Evolutionary conservation across 1,140 invertebrate species (phyloP).

Genomic region (Propsilocerus akamusi): DNA sequence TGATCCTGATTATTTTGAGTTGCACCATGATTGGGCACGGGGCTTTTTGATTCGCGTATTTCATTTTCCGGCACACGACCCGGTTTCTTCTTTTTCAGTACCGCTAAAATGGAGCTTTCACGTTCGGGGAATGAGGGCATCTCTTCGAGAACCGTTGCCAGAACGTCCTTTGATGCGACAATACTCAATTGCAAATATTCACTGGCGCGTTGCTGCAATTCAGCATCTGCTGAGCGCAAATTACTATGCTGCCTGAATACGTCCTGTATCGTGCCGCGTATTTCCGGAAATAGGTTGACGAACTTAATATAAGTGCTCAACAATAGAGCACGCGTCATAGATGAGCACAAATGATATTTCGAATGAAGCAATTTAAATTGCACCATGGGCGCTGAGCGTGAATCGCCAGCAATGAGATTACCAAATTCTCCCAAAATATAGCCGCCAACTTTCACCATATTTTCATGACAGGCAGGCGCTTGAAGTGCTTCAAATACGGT

Average conservation of each 20-base stretch:
- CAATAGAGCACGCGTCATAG: slow-evolving; percentile 85
- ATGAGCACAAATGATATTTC: slow-evolving; percentile 96
- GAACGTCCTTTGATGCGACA: slow-evolving; percentile 88
- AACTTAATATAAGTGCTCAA: slow-evolving; percentile 99
- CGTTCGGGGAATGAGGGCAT: slow-evolving; percentile 99
- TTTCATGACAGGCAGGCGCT: slow-evolving; percentile 98
- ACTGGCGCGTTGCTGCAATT: slow-evolving; percentile 93
- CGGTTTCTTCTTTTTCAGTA: slow-evolving; percentile 96
- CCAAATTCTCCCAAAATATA: slow-evolving; percentile 99
- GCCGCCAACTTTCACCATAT: slow-evolving; percentile 99
- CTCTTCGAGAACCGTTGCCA: slow-evolving; percentile 97
- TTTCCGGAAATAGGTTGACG: slow-evolving; percentile 98
- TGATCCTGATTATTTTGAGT: slow-evolving; percentile 21
- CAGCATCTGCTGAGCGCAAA: slow-evolving; percentile 90
- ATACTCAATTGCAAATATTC: slow-evolving; percentile 96
- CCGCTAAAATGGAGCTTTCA: slow-evolving; percentile 92
- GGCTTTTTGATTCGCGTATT: slow-evolving; percentile 59
- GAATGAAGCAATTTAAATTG: slow-evolving; percentile 96
- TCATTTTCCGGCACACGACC: slow-evolving; percentile 74
- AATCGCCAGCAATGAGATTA: slow-evolving; percentile 97
- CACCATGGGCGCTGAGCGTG: slow-evolving; percentile 84
- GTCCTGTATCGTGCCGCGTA: slow-evolving; percentile 90
- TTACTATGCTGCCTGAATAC: slow-evolving; percentile 94
- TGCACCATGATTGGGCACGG: slow-evolving; percentile 32
- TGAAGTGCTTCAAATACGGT: slow-evolving; percentile 98